Percentiles rank a stretch among this genome's conserved stretches.
Conservation (phyloP, 2,113 vertebrate genomes). For the Gymnarchus niloticus region DNA sequence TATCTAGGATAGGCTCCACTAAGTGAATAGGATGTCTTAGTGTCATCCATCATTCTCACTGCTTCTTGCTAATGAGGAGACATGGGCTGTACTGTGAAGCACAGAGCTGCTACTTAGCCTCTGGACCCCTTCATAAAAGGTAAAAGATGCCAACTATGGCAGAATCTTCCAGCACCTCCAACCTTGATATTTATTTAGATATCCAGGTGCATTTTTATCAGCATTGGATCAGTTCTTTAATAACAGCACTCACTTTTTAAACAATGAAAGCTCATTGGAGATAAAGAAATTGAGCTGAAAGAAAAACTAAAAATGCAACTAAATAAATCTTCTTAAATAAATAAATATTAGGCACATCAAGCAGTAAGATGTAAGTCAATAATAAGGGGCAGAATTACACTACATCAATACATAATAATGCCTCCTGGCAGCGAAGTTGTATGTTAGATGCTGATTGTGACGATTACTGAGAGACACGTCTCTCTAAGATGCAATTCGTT, state of each 20-base stretch:
- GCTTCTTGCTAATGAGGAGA: background rate
- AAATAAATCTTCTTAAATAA: background rate
- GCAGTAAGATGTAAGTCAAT: background rate
- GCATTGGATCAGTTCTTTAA: background rate
- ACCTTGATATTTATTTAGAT: background rate
- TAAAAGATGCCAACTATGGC: background rate
- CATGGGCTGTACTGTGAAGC: background rate
- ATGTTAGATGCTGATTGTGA: background rate
- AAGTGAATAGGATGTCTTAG: background rate
- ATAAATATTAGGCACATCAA: background rate
- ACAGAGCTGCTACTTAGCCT: background rate
- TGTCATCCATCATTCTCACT: background rate
- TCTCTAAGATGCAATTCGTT: background rate
- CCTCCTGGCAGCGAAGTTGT: background rate
- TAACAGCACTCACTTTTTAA: background rate
- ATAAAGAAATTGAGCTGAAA: background rate
- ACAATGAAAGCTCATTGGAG: background rate
- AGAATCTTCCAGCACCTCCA: background rate
- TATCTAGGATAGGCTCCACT: background rate
- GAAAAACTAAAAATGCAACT: background rate
- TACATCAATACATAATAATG: background rate
- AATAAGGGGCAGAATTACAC: slow-evolving; percentile 2
- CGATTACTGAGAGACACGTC: background rate
- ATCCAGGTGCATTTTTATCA: background rate
- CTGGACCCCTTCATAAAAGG: background rate